phyloP scores from a whole-genome alignment of 2,888 invertebrate species.

The Entomobrya proxima region DNA sequence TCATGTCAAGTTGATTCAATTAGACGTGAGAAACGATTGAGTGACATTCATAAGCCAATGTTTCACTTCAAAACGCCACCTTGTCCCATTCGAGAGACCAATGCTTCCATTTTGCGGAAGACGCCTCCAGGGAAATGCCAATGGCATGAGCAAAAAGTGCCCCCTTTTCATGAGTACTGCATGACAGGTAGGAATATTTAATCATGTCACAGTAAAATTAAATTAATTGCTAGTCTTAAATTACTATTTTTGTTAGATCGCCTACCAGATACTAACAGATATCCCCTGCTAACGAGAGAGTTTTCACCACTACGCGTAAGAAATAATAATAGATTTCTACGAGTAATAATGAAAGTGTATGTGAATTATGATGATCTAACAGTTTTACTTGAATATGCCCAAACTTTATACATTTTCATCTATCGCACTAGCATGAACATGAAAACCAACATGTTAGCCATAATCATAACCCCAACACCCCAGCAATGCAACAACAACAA shows the following conservation, averaged over 20 bases:
- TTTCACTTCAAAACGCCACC: conserved; percentile 45
- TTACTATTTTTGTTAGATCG: not conserved
- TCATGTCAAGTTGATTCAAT: no score
- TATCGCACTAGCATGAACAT: not conserved
- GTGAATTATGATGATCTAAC: no score
- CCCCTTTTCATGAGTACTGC: conserved; percentile 63
- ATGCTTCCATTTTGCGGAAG: conserved; percentile 66
- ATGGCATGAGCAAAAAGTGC: conserved; percentile 41
- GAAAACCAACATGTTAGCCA: not conserved
- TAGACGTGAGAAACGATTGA: conserved; percentile 30
- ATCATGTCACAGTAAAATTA: not conserved
- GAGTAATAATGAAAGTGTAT: no score
- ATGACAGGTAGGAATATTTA: conserved; percentile 37
- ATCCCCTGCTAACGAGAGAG: conserved; percentile 25
- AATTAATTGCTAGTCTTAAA: not conserved
- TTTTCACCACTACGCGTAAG: not conserved
- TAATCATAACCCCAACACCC: not conserved
- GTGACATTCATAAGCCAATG: conserved; percentile 28
- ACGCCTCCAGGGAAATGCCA: conserved; percentile 54
- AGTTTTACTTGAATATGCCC: no score
- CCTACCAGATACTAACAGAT: conserved; percentile 18
- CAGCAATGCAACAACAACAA: not conserved
- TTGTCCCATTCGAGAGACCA: conserved; percentile 68
- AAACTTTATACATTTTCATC: no score
- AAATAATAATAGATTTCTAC: not conserved